Evolutionary conservation across 1,140 invertebrate species (phyloP), one percentile per base, ranked within the genome.

Genomic region (Lycorma delicatula): DNA sequence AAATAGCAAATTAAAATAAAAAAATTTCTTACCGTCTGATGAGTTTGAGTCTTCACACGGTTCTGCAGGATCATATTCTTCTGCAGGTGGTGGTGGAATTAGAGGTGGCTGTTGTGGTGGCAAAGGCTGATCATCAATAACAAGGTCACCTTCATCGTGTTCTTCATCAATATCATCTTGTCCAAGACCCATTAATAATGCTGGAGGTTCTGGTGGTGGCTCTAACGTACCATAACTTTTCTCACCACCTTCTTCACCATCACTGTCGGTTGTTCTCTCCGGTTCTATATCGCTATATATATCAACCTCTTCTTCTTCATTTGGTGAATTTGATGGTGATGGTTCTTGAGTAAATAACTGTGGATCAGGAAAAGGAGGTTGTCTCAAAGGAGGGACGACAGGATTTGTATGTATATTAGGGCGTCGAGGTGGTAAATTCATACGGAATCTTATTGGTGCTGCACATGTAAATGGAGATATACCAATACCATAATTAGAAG

Each of bases 101-200:
- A 50, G 60, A 46, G 36, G 57, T 50, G 41, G 57, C n/a, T n/a
- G n/a, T n/a, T n/a, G n/a, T n/a, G 41, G 57, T 55, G 3, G 60
- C 51, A 16, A 55, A 31, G 27, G 2, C 67, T 41, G 74, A 38
- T 82, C 81, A 60, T 83, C 83, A 16, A 83, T 84, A 1, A 84
- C 77, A 23, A 85, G 67, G 13, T 82, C 81, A 62, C 79, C 82
- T 29, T 78, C 79, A 57, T 80, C 80, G 48, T 82, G 78, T 28
- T 80, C 80, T 63, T 63, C 61, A 56, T 63, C 61, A 56, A 65
- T 61, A n/a, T 61, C 60, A 28, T 58, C 60, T 18, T 12, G 28
- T 13, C 59, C 60, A 63, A 68, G 71, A 44, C 72, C 72, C 7
- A 75, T 50, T 3, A 75, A 67, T 18, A 73, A 66, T 0, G 74